Base-by-base conservation (phyloP, 2,113 vertebrate species). In the Cariama cristata region DNA sequence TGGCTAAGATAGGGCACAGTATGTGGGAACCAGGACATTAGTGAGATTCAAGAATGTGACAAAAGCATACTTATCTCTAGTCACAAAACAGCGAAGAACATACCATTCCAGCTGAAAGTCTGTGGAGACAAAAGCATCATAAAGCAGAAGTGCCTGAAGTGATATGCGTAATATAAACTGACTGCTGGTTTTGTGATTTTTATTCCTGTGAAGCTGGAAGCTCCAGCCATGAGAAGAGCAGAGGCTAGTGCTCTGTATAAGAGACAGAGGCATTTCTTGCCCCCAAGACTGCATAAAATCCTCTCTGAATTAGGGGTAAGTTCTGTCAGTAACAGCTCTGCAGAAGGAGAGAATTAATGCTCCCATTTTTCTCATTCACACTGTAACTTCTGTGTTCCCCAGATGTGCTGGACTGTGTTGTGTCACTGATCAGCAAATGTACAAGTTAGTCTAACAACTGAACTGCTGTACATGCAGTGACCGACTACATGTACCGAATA, bases 161-260 rank as follows among this genome's bases (percentile, higher is more conserved):
- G 58, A 79, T 76, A 47, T 1, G 49, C 44, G 59, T 44, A 77
- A 86, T 50, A 56, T 58, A 89, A 92, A 86, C 83, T 30, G 72
- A 12, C 38, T 53, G 45, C 73, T 62, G 67, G 40, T 6, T 90
- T 58, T 81, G 91, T 84, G 59, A 77, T 67, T 89, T 87, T 89
- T 74, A 32, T 66, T 93, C 85, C 62, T 45, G 64, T 49, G 73
- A 96, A 94, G 92, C 86, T 93, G 90, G 76, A 95, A 79, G 85
- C 69, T 85, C 74, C 81, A 63, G 81, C 60, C 68, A 30, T 0
- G 45, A 44, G 68, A 53, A 77, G 28, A 58, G 77, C 73, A 74
- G 80, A 84, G 72, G 80, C 42, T 79, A 69, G 71, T 38, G 79
- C 56, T 82, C 69, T 55, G 30, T 53, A 0, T 9, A 9, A 80